phyloP scores from a whole-genome alignment of 1,140 invertebrate genomes.

The Cataglyphis hispanica region DNA sequence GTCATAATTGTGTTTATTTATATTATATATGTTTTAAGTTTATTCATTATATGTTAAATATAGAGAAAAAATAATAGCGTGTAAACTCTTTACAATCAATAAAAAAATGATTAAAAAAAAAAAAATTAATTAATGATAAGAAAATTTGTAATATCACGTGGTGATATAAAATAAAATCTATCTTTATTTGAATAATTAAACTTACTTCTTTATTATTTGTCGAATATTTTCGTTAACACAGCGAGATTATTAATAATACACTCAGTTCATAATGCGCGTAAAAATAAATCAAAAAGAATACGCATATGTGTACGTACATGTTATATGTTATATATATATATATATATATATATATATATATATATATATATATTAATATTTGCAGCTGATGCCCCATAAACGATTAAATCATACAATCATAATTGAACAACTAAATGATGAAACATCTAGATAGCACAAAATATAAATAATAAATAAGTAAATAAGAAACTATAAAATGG shows the following conservation, averaged over 20 bases:
- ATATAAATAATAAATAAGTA: not conserved
- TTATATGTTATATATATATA: slow-evolving; percentile 42
- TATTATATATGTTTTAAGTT: not conserved
- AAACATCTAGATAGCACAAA: not conserved
- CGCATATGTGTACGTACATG: slow-evolving; percentile 20
- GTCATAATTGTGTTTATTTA: not conserved
- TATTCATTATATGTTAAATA: not conserved
- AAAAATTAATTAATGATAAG: slow-evolving; percentile 6
- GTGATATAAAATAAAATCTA: slow-evolving; percentile 17
- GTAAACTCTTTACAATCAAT: not conserved
- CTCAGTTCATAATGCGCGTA: slow-evolving; percentile 77
- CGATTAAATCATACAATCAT: not conserved
- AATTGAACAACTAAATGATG: not conserved
- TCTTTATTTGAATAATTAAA: slow-evolving; percentile 79
- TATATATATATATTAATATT: slow-evolving; percentile 19
- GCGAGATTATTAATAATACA: slow-evolving; percentile 78
- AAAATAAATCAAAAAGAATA: slow-evolving; percentile 77
- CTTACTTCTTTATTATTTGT: slow-evolving; percentile 83
- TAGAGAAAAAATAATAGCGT: not conserved
- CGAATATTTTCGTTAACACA: slow-evolving; percentile 79
- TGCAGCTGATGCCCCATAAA: slow-evolving; percentile 5
- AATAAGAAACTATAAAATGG: not conserved
- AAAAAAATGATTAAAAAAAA: not conserved
- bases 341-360: slow-evolving; percentile 44
- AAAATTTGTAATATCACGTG: not conserved